Evolutionary conservation across 2,797 vertebrate species (phyloP).

Genomic region (Danio tinwini): DNA sequence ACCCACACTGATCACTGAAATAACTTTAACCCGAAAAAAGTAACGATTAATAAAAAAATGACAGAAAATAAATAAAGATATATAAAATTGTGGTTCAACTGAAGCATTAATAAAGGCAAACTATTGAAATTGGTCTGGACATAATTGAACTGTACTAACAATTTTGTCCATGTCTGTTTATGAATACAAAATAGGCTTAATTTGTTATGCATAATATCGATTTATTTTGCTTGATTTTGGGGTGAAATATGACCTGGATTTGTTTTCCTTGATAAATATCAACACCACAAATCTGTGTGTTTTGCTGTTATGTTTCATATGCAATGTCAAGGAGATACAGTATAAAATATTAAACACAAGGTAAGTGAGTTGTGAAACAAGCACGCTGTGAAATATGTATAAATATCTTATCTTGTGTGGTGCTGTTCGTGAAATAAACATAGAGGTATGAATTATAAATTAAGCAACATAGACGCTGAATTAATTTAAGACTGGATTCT

Average conservation of each 20-base stretch:
- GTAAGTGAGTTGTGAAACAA: conserved; percentile 14
- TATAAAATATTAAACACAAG: conserved; percentile 25
- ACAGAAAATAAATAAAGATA: too few species aligned
- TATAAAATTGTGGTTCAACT: too few species aligned
- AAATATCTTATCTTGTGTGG: conserved; percentile 66
- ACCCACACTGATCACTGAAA: too few species aligned
- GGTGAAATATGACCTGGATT: not conserved
- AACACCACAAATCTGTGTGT: not conserved
- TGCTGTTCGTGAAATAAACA: conserved; percentile 70
- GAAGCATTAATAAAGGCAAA: too few species aligned
- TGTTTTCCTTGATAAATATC: not conserved
- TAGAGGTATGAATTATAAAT: conserved; percentile 68
- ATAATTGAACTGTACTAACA: too few species aligned
- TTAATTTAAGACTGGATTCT: conserved; percentile 53
- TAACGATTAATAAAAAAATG: too few species aligned
- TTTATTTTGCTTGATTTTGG: not conserved
- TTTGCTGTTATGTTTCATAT: not conserved
- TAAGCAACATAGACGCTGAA: conserved; percentile 52
- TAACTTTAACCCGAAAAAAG: too few species aligned
- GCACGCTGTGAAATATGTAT: not conserved
- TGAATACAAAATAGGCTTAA: not conserved
- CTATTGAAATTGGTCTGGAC: too few species aligned
- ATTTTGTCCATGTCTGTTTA: too few species aligned
- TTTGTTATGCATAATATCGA: not conserved
- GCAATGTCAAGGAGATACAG: not conserved